Percentiles rank a stretch among this genome's conserved stretches.
Evolutionary conservation across 2,797 vertebrate species (phyloP).

Genomic region (Sebastes alutus): DNA sequence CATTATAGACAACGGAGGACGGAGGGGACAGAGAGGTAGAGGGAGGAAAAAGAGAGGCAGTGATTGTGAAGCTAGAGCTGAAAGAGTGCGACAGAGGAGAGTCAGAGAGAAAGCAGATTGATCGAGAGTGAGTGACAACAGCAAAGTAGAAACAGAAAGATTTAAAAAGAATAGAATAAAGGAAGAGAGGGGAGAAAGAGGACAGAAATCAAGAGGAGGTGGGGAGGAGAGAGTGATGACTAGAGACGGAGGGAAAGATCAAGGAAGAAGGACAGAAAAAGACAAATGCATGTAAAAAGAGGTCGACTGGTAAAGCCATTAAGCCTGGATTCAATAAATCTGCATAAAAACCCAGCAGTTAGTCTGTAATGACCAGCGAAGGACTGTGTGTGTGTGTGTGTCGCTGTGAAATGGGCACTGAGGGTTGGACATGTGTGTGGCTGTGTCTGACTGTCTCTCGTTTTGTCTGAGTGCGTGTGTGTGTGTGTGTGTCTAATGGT

Average conservation of each 20-base stretch:
- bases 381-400: conserved; percentile 12
- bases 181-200: background rate
- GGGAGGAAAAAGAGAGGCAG: background rate
- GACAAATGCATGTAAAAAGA: conserved; percentile 50
- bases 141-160: background rate
- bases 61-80: background rate
- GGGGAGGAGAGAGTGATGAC: conserved; percentile 29
- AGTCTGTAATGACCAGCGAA: conserved; percentile 62
- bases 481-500: conserved; percentile 34
- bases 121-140: conserved; percentile 16
- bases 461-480: conserved; percentile 28
- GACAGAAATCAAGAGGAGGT: conserved; percentile 1
- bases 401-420: conserved; percentile 18
- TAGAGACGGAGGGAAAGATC: conserved; percentile 38
- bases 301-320: conserved; percentile 75
- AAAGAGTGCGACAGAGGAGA: background rate
- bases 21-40: background rate
- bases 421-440: conserved; percentile 21
- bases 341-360: conserved; percentile 73
- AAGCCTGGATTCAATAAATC: conserved; percentile 78
- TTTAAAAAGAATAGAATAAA: conserved; percentile 23
- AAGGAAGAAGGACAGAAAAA: conserved; percentile 42
- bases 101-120: background rate
- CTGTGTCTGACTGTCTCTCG: conserved; percentile 21
- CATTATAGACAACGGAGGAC: conserved; percentile 29